Conservation (phyloP, 2,113 vertebrate genomes). For the Ivindomyrus marchei region DNA sequence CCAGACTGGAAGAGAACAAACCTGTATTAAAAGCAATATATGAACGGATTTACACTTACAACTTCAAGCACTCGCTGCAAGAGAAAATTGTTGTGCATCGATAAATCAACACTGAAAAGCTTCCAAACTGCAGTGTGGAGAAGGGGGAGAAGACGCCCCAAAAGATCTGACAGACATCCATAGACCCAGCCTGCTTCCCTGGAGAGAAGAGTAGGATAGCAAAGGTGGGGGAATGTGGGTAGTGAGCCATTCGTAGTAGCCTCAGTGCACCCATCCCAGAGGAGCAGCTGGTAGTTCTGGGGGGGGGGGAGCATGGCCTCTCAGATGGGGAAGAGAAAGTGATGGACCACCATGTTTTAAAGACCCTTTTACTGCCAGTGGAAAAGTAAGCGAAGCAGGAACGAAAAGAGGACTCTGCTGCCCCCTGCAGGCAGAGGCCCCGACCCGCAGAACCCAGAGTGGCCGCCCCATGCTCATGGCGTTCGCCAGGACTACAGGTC, state of each 20-base stretch:
- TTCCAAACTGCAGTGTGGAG: background rate
- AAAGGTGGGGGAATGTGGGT: slow-evolving; percentile 9
- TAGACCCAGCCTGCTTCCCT: background rate
- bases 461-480: slow-evolving; percentile 12
- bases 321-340: background rate
- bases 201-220: background rate
- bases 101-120: background rate
- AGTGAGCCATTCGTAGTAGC: slow-evolving; percentile 35
- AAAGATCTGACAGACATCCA: background rate
- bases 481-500: background rate
- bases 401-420: background rate
- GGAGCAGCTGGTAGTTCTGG: background rate
- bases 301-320: background rate
- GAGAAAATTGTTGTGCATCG: background rate
- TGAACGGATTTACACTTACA: background rate
- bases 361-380: background rate
- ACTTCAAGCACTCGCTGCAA: background rate
- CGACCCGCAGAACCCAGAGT: background rate
- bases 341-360: background rate
- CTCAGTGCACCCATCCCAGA: background rate
- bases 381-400: slow-evolving; percentile 10
- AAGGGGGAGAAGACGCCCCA: background rate
- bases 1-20: slow-evolving; percentile 48
- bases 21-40: background rate
- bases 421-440: background rate